phyloP scores from a whole-genome alignment of 2,888 invertebrate species.

The Synanthedon myopaeformis region DNA sequence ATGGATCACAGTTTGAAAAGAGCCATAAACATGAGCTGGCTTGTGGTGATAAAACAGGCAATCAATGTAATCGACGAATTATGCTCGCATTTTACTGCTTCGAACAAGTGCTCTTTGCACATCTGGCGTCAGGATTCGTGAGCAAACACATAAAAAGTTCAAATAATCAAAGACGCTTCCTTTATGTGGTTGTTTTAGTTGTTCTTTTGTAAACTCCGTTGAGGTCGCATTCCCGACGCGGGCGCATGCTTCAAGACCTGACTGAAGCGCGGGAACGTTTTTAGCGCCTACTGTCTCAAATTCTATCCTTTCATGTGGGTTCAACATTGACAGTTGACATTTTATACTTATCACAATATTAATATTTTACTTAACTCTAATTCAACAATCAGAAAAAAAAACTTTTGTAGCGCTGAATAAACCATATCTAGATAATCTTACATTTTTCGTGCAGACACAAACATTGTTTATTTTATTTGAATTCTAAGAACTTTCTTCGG shows the following conservation, averaged over 20 bases:
- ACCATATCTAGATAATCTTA: too few relatives aligned
- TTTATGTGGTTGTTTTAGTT: constrained; percentile 38
- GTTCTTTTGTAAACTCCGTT: constrained; percentile 53
- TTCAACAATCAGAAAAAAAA: too few relatives aligned
- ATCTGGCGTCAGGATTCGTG: not conserved
- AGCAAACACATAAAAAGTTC: constrained; percentile 13
- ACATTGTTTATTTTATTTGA: too few relatives aligned
- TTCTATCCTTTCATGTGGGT: too few relatives aligned
- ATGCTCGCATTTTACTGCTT: not conserved
- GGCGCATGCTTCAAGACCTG: constrained; percentile 21
- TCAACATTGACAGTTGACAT: too few relatives aligned
- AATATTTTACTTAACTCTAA: too few relatives aligned
- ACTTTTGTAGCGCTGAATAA: too few relatives aligned
- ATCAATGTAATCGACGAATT: not conserved
- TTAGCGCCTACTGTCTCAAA: constrained; percentile 13
- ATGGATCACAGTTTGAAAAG: too few relatives aligned
- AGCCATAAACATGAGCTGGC: too few relatives aligned
- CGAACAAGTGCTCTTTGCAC: not conserved
- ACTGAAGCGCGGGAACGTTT: constrained; percentile 13
- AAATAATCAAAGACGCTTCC: constrained; percentile 48
- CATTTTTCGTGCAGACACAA: too few relatives aligned
- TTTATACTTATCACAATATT: too few relatives aligned
- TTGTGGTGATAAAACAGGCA: not conserved
- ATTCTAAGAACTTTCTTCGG: too few relatives aligned
- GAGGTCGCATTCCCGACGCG: constrained; percentile 53